Conservation (phyloP, 1,140 invertebrate genomes). For the Lithobius niger region DNA sequence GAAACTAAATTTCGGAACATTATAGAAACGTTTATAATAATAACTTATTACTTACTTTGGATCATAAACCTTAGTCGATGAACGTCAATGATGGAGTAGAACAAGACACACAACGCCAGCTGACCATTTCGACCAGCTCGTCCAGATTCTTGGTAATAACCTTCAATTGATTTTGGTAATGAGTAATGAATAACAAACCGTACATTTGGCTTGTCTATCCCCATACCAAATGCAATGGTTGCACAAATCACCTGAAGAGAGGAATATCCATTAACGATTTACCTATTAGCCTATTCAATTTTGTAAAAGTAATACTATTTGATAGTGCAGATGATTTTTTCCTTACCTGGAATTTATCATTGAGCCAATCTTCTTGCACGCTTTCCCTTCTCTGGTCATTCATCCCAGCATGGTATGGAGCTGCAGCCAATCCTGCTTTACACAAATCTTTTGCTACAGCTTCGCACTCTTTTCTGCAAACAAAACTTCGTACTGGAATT, state of each 20-base stretch:
- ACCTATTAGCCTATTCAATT: too few species aligned
- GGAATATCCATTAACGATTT: too few species aligned
- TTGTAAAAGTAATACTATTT: too few species aligned
- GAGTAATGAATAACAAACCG: slow-evolving; percentile 83
- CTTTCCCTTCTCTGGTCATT: slow-evolving; percentile 48
- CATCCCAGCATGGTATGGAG: slow-evolving; percentile 82
- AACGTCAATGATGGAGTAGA: slow-evolving; percentile 73
- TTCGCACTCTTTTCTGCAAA: slow-evolving; percentile 88
- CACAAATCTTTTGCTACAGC: slow-evolving; percentile 48
- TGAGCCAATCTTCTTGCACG: slow-evolving; percentile 68
- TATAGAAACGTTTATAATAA: too few species aligned
- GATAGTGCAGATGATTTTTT: too few species aligned
- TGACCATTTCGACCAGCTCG: slow-evolving; percentile 85
- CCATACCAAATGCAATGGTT: slow-evolving; percentile 96
- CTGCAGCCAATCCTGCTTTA: slow-evolving; percentile 50
- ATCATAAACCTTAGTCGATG: slow-evolving; percentile 57
- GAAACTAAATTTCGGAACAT: too few species aligned
- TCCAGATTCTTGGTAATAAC: slow-evolving; percentile 96
- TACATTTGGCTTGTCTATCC: slow-evolving; percentile 92
- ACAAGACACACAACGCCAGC: slow-evolving; percentile 66
- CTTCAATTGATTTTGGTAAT: slow-evolving; percentile 89
- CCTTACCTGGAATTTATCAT: slow-evolving; percentile 54
- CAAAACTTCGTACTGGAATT: too few species aligned
- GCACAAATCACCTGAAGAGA: slow-evolving; percentile 78
- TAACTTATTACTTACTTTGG: too few species aligned